A percentile compares a stretch with the other conserved stretches of the same genome.
phyloP scores from a whole-genome alignment of 2,113 vertebrate species.

The Leptocoma aspasia region DNA sequence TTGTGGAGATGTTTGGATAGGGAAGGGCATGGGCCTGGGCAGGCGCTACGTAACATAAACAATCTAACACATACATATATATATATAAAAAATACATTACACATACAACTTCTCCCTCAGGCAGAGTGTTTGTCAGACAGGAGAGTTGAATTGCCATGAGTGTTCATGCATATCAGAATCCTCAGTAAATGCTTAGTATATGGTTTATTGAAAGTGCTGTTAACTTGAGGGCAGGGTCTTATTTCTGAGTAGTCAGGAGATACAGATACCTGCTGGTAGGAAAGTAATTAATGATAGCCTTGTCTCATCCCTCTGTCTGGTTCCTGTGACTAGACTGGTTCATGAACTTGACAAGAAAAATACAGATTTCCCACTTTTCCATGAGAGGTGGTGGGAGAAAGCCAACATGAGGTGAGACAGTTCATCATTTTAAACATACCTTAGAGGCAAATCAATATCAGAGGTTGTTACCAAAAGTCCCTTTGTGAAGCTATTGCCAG shows the following conservation, averaged over 20 bases:
- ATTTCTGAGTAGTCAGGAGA: not conserved
- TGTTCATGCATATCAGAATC: not conserved
- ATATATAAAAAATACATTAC: not conserved
- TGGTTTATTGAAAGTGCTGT: not conserved
- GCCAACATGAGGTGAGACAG: not conserved
- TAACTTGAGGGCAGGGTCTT: not conserved
- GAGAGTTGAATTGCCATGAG: rapidly evolving
- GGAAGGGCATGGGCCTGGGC: not conserved
- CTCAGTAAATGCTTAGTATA: not conserved
- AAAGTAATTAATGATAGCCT: not conserved
- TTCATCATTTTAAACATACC: not conserved
- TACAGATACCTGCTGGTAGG: not conserved
- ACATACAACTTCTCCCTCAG: not conserved
- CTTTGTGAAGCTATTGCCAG: rapidly evolving
- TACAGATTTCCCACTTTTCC: not conserved
- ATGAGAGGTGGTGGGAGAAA: not conserved
- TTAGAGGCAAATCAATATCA: not conserved
- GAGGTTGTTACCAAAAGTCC: not conserved
- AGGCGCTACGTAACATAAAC: not conserved
- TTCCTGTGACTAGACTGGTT: not conserved
- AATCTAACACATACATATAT: not conserved
- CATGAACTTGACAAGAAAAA: not conserved
- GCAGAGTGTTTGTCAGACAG: not conserved
- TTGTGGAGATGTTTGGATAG: not conserved
- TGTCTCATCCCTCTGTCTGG: not conserved